Evolutionary conservation across 2,888 invertebrate genomes (phyloP).

Genomic region (Calliphora vomitoria): DNA sequence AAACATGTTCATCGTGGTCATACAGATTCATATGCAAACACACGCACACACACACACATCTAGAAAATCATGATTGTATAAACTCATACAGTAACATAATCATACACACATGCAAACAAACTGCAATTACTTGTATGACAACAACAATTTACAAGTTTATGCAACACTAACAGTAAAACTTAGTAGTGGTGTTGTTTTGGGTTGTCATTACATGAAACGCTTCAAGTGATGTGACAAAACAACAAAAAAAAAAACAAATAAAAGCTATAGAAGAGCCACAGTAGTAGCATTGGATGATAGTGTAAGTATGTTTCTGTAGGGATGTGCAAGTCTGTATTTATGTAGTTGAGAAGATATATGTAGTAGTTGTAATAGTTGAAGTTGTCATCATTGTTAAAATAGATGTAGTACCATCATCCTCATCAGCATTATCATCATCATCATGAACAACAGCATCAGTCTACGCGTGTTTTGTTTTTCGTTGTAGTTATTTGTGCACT

Average conservation of each 20-base stretch:
- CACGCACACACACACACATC: neutral
- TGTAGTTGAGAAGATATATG: constrained; percentile 29
- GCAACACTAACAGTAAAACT: constrained; percentile 65
- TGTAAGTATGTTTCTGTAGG: neutral
- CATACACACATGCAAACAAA: constrained; percentile 14
- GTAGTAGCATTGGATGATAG: constrained; percentile 1
- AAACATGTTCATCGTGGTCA: constrained; percentile 60
- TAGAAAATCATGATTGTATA: neutral
- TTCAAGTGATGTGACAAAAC: constrained; percentile 71
- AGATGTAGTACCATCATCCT: constrained; percentile 48
- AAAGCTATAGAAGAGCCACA: constrained; percentile 2
- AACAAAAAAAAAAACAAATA: constrained; percentile 10
- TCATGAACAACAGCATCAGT: constrained; percentile 28
- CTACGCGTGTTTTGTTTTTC: constrained; percentile 31
- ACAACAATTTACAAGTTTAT: constrained; percentile 77
- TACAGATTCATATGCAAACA: constrained; percentile 14
- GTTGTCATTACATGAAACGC: constrained; percentile 73
- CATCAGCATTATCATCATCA: constrained; percentile 24
- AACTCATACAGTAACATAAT: constrained; percentile 5
- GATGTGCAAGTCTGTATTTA: constrained; percentile 20
- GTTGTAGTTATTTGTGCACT: neutral
- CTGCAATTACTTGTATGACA: constrained; percentile 76
- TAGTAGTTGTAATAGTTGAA: constrained; percentile 54
- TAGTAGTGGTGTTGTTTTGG: constrained; percentile 70
- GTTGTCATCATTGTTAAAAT: constrained; percentile 65